phyloP scores from a whole-genome alignment of 1,140 invertebrate species.

The Drosophila truncata region DNA sequence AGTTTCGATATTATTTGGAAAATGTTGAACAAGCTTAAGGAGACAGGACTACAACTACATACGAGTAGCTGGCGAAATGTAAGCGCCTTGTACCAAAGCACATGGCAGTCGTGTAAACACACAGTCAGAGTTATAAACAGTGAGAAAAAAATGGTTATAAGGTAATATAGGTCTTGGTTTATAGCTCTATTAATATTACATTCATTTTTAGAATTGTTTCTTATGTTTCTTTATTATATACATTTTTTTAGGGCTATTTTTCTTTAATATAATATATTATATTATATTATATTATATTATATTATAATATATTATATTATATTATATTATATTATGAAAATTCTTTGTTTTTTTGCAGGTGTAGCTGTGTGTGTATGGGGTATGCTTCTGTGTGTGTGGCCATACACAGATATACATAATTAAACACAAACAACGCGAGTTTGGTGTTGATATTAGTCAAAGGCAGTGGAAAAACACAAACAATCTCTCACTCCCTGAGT shows the following conservation, averaged over 20 bases:
- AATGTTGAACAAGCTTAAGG: slow-evolving; percentile 58
- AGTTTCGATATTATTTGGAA: slow-evolving; percentile 62
- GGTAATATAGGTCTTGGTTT: background rate
- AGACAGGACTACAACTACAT: slow-evolving; percentile 10
- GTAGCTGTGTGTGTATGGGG: background rate
- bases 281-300: too few relatives aligned
- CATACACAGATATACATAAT: slow-evolving; percentile 62
- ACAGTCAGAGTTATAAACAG: background rate
- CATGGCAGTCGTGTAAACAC: slow-evolving; percentile 57
- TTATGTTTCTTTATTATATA: too few relatives aligned
- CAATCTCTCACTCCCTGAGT: background rate
- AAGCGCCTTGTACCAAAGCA: slow-evolving; percentile 65
- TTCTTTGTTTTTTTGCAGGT: background rate
- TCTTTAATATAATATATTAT: too few relatives aligned
- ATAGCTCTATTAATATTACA: too few relatives aligned
- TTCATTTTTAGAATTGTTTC: too few relatives aligned
- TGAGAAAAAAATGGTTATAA: background rate
- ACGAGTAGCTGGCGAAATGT: slow-evolving; percentile 38
- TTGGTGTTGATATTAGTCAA: slow-evolving; percentile 46
- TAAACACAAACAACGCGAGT: slow-evolving; percentile 71
- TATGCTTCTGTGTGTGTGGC: background rate
- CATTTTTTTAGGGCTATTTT: too few relatives aligned
- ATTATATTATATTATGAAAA: too few relatives aligned
- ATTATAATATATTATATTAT: too few relatives aligned
- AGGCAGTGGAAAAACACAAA: slow-evolving; percentile 34